These are phyloP conservation scores for Pteria penguin DNA, from an alignment of 2,888 invertebrate genomes.

Conservation along the genomic window DNA sequence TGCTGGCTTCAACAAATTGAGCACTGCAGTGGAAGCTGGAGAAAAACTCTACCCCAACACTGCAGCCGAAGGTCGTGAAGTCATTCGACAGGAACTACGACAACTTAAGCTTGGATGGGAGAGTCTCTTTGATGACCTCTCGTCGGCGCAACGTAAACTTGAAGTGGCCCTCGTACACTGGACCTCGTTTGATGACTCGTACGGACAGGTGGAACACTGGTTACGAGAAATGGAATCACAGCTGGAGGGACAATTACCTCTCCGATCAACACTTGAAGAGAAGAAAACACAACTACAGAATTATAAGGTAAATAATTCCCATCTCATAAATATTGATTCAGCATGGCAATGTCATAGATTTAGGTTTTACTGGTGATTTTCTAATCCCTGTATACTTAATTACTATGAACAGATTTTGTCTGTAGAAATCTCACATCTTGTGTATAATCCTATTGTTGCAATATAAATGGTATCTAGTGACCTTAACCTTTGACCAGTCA, in stretches of 20 bases:
- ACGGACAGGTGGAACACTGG: slow-evolving; percentile 90
- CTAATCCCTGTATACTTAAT: too few species aligned
- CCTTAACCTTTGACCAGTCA: too few species aligned
- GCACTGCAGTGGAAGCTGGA: slow-evolving; percentile 87
- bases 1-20: slow-evolving; percentile 89
- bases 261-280: slow-evolving; percentile 93
- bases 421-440: too few species aligned
- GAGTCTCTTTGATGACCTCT: slow-evolving; percentile 89
- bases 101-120: slow-evolving; percentile 93
- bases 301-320: slow-evolving; percentile 72
- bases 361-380: too few species aligned
- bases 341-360: too few species aligned
- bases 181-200: slow-evolving; percentile 94
- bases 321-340: too few species aligned
- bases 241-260: slow-evolving; percentile 88
- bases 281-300: slow-evolving; percentile 87
- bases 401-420: too few species aligned
- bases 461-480: too few species aligned
- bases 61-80: slow-evolving; percentile 93
- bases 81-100: slow-evolving; percentile 91
- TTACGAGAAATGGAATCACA: slow-evolving; percentile 87
- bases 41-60: slow-evolving; percentile 96
- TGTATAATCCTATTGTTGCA: too few species aligned
- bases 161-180: slow-evolving; percentile 94
- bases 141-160: slow-evolving; percentile 90